These are phyloP conservation scores for Cacatua alba DNA, from an alignment of 2,113 vertebrate genomes.

Conservation along the genomic window DNA sequence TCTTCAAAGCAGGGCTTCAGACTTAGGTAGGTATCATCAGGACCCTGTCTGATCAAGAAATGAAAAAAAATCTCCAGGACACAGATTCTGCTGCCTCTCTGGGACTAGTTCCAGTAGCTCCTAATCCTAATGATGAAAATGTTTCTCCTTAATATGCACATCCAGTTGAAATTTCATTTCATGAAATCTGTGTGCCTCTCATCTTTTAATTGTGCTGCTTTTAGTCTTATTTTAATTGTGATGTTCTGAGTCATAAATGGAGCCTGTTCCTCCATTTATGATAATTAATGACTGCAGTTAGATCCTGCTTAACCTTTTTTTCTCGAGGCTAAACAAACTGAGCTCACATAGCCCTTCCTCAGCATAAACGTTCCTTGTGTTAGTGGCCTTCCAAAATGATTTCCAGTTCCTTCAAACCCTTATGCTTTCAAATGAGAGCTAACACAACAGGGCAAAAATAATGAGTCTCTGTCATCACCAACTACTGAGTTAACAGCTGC, in stretches of 20 bases:
- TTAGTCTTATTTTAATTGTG: background rate
- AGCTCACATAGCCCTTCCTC: background rate
- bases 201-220: background rate
- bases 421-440: background rate
- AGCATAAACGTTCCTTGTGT: background rate
- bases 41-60: background rate
- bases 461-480: accelerated
- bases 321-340: background rate
- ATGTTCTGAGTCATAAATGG: too few relatives aligned
- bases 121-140: background rate
- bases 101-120: background rate
- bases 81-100: background rate
- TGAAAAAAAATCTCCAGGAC: background rate
- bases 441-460: background rate
- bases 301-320: background rate
- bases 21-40: background rate
- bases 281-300: background rate
- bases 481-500: background rate
- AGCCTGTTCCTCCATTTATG: background rate
- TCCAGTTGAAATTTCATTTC: background rate
- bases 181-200: background rate
- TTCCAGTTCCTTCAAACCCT: background rate
- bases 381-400: background rate
- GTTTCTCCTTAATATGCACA: background rate
- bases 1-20: background rate